phyloP scores from a whole-genome alignment of 2,888 invertebrate genomes.

The Metallyticus violacea region DNA sequence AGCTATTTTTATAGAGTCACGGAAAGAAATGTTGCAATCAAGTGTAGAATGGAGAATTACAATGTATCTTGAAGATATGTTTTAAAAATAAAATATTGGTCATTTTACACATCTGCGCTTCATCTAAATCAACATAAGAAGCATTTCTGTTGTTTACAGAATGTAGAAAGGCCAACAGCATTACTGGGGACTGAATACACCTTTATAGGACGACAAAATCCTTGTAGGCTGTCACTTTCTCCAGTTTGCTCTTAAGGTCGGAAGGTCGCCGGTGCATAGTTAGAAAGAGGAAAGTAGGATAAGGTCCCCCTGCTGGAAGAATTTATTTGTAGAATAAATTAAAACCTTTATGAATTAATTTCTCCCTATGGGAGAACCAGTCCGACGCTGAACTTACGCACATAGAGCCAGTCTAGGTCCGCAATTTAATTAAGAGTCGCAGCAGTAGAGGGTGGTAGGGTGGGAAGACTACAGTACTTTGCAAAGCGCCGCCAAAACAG shows the following conservation, averaged over 20 bases:
- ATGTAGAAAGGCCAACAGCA: neutral
- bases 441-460: neutral
- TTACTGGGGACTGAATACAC: too few species aligned
- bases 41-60: too few species aligned
- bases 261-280: neutral
- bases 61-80: too few species aligned
- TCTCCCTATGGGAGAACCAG: neutral
- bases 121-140: too few species aligned
- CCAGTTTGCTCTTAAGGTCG: neutral
- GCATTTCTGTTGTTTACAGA: too few species aligned
- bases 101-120: too few species aligned
- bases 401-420: neutral
- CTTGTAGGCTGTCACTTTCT: neutral
- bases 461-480: neutral
- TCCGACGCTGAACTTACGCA: neutral
- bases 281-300: neutral
- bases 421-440: constrained; percentile 7
- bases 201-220: neutral
- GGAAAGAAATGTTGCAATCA: too few species aligned
- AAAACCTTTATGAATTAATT: neutral
- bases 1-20: too few species aligned
- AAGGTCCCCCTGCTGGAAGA: neutral
- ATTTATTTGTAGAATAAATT: neutral
- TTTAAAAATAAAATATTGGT: too few species aligned
- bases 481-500: neutral